Conservation (phyloP, 2,113 vertebrate species). For the Leptobrachium ailaonicum region DNA sequence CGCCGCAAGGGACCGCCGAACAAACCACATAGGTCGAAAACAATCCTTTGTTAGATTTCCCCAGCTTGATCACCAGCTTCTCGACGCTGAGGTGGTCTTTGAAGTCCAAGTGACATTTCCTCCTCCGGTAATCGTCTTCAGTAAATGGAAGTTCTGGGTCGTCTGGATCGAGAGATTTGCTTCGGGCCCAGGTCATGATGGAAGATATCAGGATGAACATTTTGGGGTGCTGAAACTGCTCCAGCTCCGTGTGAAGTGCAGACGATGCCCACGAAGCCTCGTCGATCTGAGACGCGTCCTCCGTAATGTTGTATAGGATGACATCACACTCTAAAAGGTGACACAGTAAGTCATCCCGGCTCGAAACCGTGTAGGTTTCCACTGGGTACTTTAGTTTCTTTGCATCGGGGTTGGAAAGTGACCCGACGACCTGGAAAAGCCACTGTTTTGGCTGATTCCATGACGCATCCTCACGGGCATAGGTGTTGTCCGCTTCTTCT, state of each 20-base stretch:
- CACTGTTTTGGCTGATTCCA: conserved; percentile 45
- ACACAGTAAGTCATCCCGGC: conserved; percentile 67
- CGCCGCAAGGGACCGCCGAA: conserved; percentile 87
- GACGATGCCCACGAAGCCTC: conserved; percentile 86
- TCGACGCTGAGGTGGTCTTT: conserved; percentile 77
- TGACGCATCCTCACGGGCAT: conserved; percentile 9
- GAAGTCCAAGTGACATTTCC: conserved; percentile 83
- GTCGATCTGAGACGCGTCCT: conserved; percentile 71
- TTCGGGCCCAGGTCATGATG: conserved; percentile 87
- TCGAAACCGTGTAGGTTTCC: conserved; percentile 71
- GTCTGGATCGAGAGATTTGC: conserved; percentile 72
- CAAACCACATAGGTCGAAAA: conserved; percentile 83
- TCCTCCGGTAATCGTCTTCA: conserved; percentile 81
- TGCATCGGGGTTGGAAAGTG: conserved; percentile 56
- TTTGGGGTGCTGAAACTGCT: conserved; percentile 73
- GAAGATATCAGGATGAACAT: conserved; percentile 89
- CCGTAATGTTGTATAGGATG: conserved; percentile 84
- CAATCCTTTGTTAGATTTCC: conserved; percentile 71
- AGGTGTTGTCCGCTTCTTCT: conserved; percentile 49
- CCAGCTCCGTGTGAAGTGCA: conserved; percentile 71
- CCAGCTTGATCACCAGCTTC: conserved; percentile 80
- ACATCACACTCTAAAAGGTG: conserved; percentile 81
- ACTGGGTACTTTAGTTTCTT: conserved; percentile 56
- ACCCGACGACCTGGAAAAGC: conserved; percentile 80
- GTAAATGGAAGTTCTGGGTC: conserved; percentile 74